Evolutionary conservation across 2,797 vertebrate species (phyloP).

Genomic region (Crypturellus tataupa): DNA sequence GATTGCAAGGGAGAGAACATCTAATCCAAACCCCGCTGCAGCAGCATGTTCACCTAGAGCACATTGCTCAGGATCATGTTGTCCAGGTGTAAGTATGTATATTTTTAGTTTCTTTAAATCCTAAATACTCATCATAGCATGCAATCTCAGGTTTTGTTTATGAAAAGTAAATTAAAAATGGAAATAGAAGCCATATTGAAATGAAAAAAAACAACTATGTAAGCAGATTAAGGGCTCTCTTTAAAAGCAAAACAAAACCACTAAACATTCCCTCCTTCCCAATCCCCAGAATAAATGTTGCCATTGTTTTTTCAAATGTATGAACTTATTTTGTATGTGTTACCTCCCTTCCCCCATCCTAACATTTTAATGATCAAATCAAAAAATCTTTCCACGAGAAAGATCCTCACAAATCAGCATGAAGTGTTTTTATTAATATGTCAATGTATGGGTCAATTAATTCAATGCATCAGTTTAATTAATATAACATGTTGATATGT

Average conservation of each 20-base stretch:
- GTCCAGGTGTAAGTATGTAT: too few relatives aligned
- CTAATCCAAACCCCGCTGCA: too few relatives aligned
- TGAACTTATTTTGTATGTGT: not conserved
- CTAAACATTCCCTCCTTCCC: rapidly evolving
- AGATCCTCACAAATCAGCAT: not conserved
- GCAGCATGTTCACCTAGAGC: too few relatives aligned
- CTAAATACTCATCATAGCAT: not conserved
- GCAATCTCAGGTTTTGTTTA: not conserved
- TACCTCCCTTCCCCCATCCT: not conserved
- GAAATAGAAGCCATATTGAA: not conserved
- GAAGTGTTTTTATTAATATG: not conserved
- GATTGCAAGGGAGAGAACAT: too few relatives aligned
- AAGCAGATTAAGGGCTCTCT: not conserved
- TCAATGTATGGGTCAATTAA: too few relatives aligned
- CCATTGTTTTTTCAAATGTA: not conserved
- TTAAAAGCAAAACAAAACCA: not conserved
- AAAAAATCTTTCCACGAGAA: not conserved
- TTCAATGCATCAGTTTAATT: too few relatives aligned
- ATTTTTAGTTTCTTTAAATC: not conserved
- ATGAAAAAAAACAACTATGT: not conserved
- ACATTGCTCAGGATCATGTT: too few relatives aligned
- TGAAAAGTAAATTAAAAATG: not conserved
- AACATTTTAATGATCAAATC: not conserved
- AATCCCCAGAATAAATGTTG: not conserved
- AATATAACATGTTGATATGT: too few relatives aligned